These are phyloP conservation scores for Cinara cedri DNA, from an alignment of 2,888 invertebrate species.

Conservation along the genomic window DNA sequence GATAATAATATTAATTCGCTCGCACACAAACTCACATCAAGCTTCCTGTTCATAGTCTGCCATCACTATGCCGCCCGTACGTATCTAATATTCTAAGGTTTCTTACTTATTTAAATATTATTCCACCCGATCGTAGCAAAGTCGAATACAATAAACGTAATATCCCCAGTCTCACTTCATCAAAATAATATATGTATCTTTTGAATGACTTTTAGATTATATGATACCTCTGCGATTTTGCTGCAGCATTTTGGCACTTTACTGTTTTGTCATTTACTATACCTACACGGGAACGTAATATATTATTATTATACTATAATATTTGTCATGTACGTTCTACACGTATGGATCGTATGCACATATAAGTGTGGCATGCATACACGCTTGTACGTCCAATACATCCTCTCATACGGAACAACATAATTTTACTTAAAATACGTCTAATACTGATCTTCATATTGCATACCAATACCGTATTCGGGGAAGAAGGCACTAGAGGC, in stretches of 20 bases:
- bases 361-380: no score
- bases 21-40: constrained; percentile 6
- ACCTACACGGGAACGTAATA: no score
- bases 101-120: constrained; percentile 17
- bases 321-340: no score
- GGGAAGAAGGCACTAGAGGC: no score
- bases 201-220: constrained; percentile 24
- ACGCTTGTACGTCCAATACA: no score
- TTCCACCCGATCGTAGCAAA: background rate
- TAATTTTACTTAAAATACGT: no score
- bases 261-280: background rate
- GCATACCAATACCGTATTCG: no score
- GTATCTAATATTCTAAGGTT: constrained; percentile 11
- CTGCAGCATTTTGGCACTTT: no score
- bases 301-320: no score
- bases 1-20: constrained; percentile 49
- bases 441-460: no score
- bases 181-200: background rate
- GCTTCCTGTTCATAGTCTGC: background rate
- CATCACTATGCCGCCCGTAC: background rate
- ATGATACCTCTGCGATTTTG: background rate
- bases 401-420: no score
- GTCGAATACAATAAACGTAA: background rate
- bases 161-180: background rate
- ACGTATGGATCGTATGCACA: no score